phyloP scores from a whole-genome alignment of 2,113 vertebrate species.

The Entelurus aequoreus region DNA sequence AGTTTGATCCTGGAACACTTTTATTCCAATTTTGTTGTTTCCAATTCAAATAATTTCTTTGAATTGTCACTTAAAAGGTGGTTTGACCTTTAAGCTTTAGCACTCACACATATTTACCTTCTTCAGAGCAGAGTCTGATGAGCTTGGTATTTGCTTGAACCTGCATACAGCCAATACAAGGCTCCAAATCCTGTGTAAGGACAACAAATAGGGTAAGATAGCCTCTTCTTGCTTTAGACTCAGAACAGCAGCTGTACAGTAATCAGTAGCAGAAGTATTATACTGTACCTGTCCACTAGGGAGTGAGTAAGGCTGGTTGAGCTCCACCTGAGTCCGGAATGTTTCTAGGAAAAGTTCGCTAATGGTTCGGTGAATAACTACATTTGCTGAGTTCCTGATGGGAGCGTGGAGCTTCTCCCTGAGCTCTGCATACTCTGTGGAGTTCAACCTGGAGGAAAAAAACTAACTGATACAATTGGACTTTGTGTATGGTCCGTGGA shows the following conservation, averaged over 20 bases:
- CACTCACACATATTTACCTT: slow-evolving; percentile 49
- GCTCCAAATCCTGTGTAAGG: slow-evolving; percentile 80
- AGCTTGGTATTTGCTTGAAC: slow-evolving; percentile 80
- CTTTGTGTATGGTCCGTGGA: neutral
- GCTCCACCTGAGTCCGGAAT: slow-evolving; percentile 83
- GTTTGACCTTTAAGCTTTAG: too few species aligned
- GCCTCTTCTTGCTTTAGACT: too few species aligned
- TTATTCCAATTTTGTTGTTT: too few species aligned
- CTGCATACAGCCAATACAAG: slow-evolving; percentile 93
- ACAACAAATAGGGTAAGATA: neutral
- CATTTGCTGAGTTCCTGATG: slow-evolving; percentile 82
- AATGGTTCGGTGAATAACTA: slow-evolving; percentile 89
- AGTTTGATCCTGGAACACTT: too few species aligned
- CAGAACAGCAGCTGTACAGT: too few species aligned
- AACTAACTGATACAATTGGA: neutral
- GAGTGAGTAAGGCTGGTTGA: slow-evolving; percentile 76
- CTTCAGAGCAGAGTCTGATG: slow-evolving; percentile 77
- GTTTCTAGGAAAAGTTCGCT: slow-evolving; percentile 92
- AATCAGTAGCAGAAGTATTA: neutral
- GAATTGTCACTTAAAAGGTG: too few species aligned
- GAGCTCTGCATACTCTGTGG: slow-evolving; percentile 85
- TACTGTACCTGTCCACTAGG: slow-evolving; percentile 79
- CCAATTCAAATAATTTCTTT: too few species aligned
- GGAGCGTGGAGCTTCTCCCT: slow-evolving; percentile 84
- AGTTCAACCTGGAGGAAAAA: slow-evolving; percentile 76